phyloP scores from a whole-genome alignment of 2,888 invertebrate genomes.

The Habrosyne pyritoides region DNA sequence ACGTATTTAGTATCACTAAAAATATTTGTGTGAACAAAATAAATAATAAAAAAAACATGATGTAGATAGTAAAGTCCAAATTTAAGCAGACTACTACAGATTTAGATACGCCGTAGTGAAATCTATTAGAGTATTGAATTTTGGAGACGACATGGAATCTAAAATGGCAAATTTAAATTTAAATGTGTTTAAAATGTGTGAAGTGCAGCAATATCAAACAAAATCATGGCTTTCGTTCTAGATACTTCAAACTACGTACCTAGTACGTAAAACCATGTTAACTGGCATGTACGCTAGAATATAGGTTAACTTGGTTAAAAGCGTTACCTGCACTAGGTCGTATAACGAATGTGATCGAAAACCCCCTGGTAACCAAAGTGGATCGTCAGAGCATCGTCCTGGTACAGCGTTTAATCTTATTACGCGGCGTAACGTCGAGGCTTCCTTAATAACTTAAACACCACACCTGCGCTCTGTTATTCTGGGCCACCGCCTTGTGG shows the following conservation, averaged over 20 bases:
- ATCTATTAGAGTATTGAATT: no score
- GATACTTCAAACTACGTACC: not conserved
- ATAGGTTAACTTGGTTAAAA: not conserved
- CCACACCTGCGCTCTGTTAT: slow-evolving; percentile 53
- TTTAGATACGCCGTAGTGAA: no score
- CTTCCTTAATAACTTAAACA: slow-evolving; percentile 75
- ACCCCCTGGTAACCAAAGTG: slow-evolving; percentile 21
- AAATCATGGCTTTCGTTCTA: not conserved
- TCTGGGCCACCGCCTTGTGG: slow-evolving; percentile 48
- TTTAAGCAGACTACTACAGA: no score
- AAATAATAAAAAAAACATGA: no score
- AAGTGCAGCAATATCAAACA: not conserved
- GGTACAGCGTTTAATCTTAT: slow-evolving; percentile 66
- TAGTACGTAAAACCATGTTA: no score
- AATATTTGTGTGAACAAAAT: no score
- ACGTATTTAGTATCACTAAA: no score
- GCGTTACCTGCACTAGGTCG: slow-evolving; percentile 10
- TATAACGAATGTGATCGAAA: slow-evolving; percentile 19
- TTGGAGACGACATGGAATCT: no score
- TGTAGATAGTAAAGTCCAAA: no score
- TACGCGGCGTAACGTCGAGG: slow-evolving; percentile 64
- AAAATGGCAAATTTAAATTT: no score
- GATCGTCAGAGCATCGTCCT: slow-evolving; percentile 33
- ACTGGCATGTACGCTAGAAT: not conserved
- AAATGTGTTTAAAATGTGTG: not conserved